Percentiles rank a stretch among this genome's conserved stretches.
These are phyloP conservation scores for Hylia prasina DNA, from an alignment of 2,113 vertebrate species.

Conservation along the genomic window DNA sequence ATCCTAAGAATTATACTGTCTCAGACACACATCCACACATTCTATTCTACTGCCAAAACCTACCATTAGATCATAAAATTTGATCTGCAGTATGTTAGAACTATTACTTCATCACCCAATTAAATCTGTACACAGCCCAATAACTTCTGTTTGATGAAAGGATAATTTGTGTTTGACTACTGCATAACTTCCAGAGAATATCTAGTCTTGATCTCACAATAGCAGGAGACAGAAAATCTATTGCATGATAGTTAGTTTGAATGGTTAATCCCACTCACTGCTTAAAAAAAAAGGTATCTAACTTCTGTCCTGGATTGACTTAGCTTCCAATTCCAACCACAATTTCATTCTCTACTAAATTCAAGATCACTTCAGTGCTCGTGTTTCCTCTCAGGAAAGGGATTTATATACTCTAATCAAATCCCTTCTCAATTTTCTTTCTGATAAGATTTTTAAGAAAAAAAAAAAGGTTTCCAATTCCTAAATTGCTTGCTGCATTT, in stretches of 20 bases:
- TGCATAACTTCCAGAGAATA: not conserved
- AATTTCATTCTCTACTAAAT: not conserved
- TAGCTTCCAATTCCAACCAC: not conserved
- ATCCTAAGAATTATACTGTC: not conserved
- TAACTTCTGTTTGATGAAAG: slow-evolving; percentile 38
- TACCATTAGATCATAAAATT: slow-evolving; percentile 3
- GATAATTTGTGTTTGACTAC: slow-evolving; percentile 41
- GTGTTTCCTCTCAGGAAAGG: not conserved
- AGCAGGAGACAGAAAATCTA: slow-evolving; percentile 13
- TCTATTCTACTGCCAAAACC: not conserved
- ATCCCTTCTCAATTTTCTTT: not conserved
- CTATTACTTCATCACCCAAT: slow-evolving; percentile 28
- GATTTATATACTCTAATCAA: not conserved
- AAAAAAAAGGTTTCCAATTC: not conserved
- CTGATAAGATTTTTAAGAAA: not conserved
- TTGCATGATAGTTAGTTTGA: not conserved
- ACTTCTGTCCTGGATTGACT: not conserved
- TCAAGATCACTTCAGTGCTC: not conserved
- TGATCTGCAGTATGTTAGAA: not conserved
- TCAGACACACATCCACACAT: not conserved
- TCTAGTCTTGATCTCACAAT: slow-evolving; percentile 29
- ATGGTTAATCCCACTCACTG: not conserved
- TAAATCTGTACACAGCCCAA: not conserved
- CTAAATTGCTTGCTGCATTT: not conserved
- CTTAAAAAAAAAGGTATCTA: not conserved